A percentile compares a stretch with the other conserved stretches of the same genome.
These are phyloP conservation scores for Ceratotherium simum DNA, from an alignment of 2,113 vertebrate genomes.

Conservation along the genomic window DNA sequence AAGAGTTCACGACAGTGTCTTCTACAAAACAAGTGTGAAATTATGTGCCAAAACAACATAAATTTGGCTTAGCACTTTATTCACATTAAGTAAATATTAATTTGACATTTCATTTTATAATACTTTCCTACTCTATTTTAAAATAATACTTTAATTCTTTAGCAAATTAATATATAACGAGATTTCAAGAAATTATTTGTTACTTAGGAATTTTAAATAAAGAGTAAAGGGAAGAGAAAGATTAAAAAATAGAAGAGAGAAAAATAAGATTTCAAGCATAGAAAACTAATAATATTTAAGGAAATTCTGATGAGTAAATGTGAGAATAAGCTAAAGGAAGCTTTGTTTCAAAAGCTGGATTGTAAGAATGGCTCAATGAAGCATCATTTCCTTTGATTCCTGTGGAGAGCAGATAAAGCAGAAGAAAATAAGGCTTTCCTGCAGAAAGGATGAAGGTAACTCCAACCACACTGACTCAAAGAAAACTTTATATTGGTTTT, in stretches of 20 bases:
- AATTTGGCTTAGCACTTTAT: background rate
- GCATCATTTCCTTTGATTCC: background rate
- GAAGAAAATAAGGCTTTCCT: background rate
- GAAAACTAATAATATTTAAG: background rate
- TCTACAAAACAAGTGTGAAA: background rate
- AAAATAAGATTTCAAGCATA: background rate
- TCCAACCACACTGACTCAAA: background rate
- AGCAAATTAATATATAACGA: background rate
- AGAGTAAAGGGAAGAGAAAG: background rate
- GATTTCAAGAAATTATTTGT: background rate
- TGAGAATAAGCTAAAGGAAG: background rate
- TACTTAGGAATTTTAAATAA: background rate
- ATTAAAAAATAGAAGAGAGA: background rate
- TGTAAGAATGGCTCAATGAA: conserved; percentile 6
- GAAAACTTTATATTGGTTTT: conserved; percentile 55
- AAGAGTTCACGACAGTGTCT: background rate
- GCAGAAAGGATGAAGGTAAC: background rate
- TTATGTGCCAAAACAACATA: background rate
- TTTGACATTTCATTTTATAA: background rate
- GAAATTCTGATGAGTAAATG: background rate
- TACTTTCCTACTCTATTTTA: background rate
- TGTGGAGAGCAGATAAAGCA: background rate
- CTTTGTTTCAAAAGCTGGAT: background rate
- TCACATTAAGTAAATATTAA: background rate
- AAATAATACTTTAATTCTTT: background rate